These are phyloP conservation scores for Caligus rogercresseyi DNA, from an alignment of 1,140 invertebrate genomes.

Conservation along the genomic window DNA sequence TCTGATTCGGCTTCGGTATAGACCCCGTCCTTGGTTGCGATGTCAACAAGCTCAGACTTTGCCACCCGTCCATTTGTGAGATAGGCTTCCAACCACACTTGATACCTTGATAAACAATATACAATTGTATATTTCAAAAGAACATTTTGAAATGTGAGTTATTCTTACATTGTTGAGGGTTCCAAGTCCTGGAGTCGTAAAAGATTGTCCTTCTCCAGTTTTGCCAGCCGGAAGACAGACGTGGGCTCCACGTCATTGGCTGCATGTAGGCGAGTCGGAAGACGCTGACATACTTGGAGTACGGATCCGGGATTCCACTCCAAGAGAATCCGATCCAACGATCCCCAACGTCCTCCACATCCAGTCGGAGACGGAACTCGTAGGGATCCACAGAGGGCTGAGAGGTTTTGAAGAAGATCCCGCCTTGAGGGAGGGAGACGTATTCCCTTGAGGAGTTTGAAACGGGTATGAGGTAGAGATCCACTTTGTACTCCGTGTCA, in stretches of 20 bases:
- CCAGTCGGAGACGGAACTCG: slow-evolving; percentile 54
- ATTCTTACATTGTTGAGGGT: slow-evolving; percentile 45
- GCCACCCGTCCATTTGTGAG: slow-evolving; percentile 71
- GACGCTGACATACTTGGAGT: slow-evolving; percentile 76
- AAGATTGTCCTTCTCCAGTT: slow-evolving; percentile 50
- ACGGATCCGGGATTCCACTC: slow-evolving; percentile 61
- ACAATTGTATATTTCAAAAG: neutral
- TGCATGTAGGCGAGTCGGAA: slow-evolving; percentile 64
- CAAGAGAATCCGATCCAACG: slow-evolving; percentile 55
- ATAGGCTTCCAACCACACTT: slow-evolving; percentile 67
- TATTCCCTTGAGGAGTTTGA: slow-evolving; percentile 48
- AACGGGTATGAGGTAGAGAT: slow-evolving; percentile 55
- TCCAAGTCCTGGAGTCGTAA: slow-evolving; percentile 50
- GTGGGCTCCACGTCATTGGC: slow-evolving; percentile 47
- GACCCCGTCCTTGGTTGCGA: slow-evolving; percentile 54
- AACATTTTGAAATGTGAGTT: slow-evolving; percentile 8
- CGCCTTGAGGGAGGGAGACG: slow-evolving; percentile 30
- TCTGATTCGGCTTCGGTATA: slow-evolving; percentile 31
- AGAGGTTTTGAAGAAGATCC: slow-evolving; percentile 9
- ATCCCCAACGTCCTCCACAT: slow-evolving; percentile 50
- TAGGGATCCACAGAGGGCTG: slow-evolving; percentile 43
- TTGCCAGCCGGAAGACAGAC: slow-evolving; percentile 55
- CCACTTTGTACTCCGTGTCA: slow-evolving; percentile 50
- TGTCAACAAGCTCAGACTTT: slow-evolving; percentile 59
- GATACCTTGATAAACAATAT: too few species aligned